Percentiles rank a stretch among this genome's conserved stretches.
Evolutionary conservation across 2,113 vertebrate species (phyloP).

Genomic region (Hiodon tergisus): DNA sequence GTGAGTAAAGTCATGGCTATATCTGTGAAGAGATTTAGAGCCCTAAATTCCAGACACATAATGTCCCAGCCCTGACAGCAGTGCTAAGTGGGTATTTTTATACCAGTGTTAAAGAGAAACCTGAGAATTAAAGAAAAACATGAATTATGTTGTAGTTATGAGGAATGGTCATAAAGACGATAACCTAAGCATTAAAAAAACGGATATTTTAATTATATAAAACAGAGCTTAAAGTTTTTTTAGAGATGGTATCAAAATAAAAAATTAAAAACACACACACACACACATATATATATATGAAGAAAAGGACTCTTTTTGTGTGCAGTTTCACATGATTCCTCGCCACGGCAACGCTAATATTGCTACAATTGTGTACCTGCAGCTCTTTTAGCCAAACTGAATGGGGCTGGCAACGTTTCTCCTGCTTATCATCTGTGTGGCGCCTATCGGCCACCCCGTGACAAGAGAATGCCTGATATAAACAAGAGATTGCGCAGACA

Average conservation of each 20-base stretch:
- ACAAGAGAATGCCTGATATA: constrained; percentile 98
- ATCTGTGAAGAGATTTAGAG: constrained; percentile 51
- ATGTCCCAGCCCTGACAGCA: constrained; percentile 29
- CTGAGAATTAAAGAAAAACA: no score
- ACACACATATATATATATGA: constrained; percentile 26
- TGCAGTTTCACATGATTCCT: constrained; percentile 88
- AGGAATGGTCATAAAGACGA: background rate
- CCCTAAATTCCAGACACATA: constrained; percentile 40
- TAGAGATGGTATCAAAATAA: no score
- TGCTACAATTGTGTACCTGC: constrained; percentile 37
- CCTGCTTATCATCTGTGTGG: constrained; percentile 86
- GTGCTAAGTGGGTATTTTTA: constrained; percentile 42
- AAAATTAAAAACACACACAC: no score
- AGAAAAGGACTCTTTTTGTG: constrained; percentile 62
- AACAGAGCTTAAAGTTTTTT: no score
- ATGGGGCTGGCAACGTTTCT: constrained; percentile 76
- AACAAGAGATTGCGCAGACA: constrained; percentile 99
- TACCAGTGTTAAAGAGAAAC: constrained; percentile 28
- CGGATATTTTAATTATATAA: background rate
- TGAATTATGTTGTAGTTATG: background rate
- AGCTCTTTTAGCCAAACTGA: constrained; percentile 45
- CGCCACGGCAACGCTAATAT: constrained; percentile 90
- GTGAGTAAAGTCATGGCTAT: constrained; percentile 50
- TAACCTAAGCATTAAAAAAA: background rate
- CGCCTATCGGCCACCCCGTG: constrained; percentile 95